Conservation (phyloP, 1,140 invertebrate genomes). For the Bombus confusus region DNA sequence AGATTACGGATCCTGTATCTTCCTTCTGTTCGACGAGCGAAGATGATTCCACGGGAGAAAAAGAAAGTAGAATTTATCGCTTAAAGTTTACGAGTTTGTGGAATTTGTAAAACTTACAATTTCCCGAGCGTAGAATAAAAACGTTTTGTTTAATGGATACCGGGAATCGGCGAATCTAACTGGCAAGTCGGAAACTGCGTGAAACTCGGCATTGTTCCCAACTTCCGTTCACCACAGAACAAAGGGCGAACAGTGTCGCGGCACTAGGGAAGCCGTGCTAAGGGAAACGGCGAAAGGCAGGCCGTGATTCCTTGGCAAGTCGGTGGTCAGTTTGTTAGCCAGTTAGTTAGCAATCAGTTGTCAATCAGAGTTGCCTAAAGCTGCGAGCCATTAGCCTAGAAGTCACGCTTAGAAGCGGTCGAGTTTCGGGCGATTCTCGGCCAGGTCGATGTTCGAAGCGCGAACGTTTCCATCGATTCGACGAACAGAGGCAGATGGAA, state of each 20-base stretch:
- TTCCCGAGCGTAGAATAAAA: not conserved
- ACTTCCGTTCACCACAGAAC: not conserved
- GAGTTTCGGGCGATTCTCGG: not conserved
- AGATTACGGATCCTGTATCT: not conserved
- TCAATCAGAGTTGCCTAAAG: not conserved
- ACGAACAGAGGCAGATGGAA: not conserved
- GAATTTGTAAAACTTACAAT: not conserved
- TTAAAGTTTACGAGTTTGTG: not conserved
- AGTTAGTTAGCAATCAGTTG: not conserved
- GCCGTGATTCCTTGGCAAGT: conserved; percentile 8
- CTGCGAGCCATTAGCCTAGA: not conserved
- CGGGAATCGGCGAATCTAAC: not conserved
- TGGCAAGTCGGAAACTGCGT: not conserved
- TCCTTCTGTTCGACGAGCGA: no score
- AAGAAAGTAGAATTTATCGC: not conserved
- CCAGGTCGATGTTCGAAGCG: not conserved
- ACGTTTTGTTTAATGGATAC: not conserved
- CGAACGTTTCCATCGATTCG: not conserved
- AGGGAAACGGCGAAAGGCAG: not conserved
- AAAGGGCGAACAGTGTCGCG: not conserved
- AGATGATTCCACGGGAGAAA: no score
- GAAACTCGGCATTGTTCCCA: not conserved
- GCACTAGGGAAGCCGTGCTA: not conserved
- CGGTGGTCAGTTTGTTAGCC: conserved; percentile 6
- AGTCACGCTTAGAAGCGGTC: not conserved